A percentile compares a stretch with the other conserved stretches of the same genome.
Conservation (phyloP, 2,113 vertebrate genomes). For the Megaleporinus macrocephalus region DNA sequence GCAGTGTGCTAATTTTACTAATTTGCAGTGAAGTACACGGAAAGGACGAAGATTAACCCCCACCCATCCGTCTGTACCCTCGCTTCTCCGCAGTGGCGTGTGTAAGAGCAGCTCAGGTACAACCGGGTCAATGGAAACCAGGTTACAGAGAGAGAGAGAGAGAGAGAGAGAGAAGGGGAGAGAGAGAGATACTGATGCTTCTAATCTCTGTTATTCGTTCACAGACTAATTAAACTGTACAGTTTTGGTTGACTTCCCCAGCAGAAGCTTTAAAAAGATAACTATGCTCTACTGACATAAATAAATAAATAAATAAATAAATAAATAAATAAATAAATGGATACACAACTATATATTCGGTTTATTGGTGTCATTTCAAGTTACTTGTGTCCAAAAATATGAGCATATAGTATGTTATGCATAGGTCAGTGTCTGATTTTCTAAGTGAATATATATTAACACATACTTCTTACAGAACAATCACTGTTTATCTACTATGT, state of each 20-base stretch:
- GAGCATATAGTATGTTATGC: too few species aligned
- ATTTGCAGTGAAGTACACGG: neutral
- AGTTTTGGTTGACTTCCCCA: neutral
- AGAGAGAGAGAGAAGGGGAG: slow-evolving; percentile 5
- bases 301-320: too few species aligned
- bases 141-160: slow-evolving; percentile 28
- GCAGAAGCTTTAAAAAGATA: neutral
- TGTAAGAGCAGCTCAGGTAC: neutral
- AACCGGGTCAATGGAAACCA: slow-evolving; percentile 34
- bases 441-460: too few species aligned
- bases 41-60: neutral
- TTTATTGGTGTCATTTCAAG: too few species aligned
- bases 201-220: neutral
- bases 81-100: neutral
- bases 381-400: too few species aligned
- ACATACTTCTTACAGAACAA: too few species aligned
- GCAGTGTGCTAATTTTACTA: neutral
- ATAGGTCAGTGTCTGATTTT: too few species aligned
- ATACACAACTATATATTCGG: too few species aligned
- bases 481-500: too few species aligned
- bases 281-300: too few species aligned
- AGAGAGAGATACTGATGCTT: neutral
- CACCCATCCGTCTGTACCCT: neutral
- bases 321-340: too few species aligned
- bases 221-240: neutral